Percentiles rank a stretch among this genome's conserved stretches.
Conservation (phyloP, 2,113 vertebrate genomes). For the Eolophus roseicapilla region DNA sequence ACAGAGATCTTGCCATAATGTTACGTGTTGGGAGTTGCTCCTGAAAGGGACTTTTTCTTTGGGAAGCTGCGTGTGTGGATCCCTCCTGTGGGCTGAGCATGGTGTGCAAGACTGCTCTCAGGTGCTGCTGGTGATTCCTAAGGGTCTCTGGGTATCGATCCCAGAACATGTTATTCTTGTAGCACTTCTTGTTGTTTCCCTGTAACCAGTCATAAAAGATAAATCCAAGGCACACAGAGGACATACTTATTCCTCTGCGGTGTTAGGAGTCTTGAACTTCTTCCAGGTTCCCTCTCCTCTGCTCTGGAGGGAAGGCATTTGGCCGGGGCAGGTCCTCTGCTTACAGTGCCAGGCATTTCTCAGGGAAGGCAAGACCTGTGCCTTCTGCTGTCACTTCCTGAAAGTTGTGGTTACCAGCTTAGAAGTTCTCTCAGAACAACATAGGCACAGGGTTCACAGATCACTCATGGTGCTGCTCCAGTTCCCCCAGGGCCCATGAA, state of each 20-base stretch:
- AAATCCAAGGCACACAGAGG: not conserved
- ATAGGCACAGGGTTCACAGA: not conserved
- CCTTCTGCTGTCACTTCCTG: not conserved
- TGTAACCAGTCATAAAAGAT: not conserved
- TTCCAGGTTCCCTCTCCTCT: not conserved
- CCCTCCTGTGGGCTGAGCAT: not conserved
- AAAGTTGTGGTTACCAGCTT: not conserved
- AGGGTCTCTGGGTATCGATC: accelerated
- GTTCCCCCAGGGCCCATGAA: not conserved
- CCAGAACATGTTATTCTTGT: not conserved
- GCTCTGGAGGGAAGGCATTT: not conserved
- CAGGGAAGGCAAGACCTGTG: not conserved
- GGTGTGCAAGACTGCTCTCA: not conserved
- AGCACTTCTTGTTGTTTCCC: not conserved
- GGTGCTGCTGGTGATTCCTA: not conserved
- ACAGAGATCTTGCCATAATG: accelerated
- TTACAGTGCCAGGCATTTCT: not conserved
- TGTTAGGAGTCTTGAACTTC: not conserved
- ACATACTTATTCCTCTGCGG: not conserved
- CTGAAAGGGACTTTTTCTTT: not conserved
- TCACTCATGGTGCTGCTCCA: not conserved
- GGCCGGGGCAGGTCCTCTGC: not conserved
- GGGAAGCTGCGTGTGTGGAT: not conserved
- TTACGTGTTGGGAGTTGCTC: not conserved
- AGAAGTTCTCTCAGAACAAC: not conserved